These are phyloP conservation scores for Dromius quadrimaculatus DNA, from an alignment of 2,888 invertebrate species.

Conservation along the genomic window DNA sequence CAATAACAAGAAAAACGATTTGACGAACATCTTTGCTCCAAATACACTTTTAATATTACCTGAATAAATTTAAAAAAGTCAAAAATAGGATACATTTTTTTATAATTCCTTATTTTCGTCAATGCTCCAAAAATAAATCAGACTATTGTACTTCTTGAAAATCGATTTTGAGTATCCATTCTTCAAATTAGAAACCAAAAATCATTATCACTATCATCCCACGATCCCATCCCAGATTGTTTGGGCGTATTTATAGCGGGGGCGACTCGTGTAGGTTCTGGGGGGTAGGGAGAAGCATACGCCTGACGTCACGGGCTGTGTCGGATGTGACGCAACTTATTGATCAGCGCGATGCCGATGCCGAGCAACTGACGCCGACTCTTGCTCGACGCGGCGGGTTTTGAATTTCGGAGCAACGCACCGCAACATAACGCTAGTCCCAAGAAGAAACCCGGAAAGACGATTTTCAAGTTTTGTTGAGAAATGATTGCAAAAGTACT, in stretches of 20 bases:
- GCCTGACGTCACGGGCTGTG: conserved; percentile 55
- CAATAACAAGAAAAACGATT: background rate
- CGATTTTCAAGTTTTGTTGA: background rate
- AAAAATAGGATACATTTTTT: no score
- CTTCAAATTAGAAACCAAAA: conserved; percentile 1
- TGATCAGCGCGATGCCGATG: conserved; percentile 53
- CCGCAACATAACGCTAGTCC: background rate
- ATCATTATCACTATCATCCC: conserved; percentile 10
- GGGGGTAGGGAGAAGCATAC: conserved; percentile 12
- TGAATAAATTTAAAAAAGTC: no score
- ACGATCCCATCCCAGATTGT: conserved; percentile 10
- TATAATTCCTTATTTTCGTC: no score
- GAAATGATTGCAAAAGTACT: no score
- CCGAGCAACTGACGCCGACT: conserved; percentile 1
- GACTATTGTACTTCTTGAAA: no score
- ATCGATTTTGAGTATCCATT: background rate
- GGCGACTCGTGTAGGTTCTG: conserved; percentile 12
- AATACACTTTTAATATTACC: no score
- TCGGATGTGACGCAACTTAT: conserved; percentile 58
- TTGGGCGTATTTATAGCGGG: conserved; percentile 25
- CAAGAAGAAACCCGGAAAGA: conserved; percentile 8
- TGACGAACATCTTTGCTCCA: no score
- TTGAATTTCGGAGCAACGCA: conserved; percentile 27
- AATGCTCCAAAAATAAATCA: no score
- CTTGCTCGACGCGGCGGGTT: conserved; percentile 10